Evolutionary conservation across 1,140 invertebrate species (phyloP).

Genomic region (Achatina immaculata): DNA sequence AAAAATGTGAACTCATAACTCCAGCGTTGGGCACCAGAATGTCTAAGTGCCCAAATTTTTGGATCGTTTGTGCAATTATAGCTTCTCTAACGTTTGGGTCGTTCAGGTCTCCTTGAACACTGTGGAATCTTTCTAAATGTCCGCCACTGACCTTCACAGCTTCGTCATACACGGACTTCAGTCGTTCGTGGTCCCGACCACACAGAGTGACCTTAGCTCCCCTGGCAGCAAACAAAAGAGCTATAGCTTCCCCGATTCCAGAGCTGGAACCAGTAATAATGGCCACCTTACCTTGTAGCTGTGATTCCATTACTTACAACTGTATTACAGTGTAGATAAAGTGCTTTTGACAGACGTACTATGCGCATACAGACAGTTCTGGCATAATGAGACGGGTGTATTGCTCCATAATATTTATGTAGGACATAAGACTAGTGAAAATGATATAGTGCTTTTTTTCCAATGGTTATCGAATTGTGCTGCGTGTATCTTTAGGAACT

Average conservation of each 20-base stretch:
- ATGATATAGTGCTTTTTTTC: no score
- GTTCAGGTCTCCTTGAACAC: neutral
- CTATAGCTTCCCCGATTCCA: constrained; percentile 19
- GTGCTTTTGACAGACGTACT: no score
- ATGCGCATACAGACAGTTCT: no score
- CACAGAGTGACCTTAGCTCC: constrained; percentile 14
- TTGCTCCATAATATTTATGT: no score
- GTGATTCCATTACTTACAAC: neutral
- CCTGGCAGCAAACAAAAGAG: neutral
- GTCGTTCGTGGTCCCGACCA: constrained; percentile 5
- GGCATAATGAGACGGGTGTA: no score
- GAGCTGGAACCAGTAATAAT: constrained; percentile 8
- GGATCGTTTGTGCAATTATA: neutral
- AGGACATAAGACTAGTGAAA: no score
- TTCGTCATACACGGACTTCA: neutral
- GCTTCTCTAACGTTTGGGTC: neutral
- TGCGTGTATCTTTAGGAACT: no score
- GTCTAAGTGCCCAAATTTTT: constrained; percentile 14
- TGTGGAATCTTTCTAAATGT: neutral
- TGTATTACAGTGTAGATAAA: neutral
- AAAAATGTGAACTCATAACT: neutral
- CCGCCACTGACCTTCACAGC: constrained; percentile 1
- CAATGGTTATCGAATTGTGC: no score
- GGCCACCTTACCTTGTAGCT: neutral
- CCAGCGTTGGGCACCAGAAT: constrained; percentile 19